These are phyloP conservation scores for Diaprepes abbreviatus DNA, from an alignment of 2,888 invertebrate species.

Conservation along the genomic window DNA sequence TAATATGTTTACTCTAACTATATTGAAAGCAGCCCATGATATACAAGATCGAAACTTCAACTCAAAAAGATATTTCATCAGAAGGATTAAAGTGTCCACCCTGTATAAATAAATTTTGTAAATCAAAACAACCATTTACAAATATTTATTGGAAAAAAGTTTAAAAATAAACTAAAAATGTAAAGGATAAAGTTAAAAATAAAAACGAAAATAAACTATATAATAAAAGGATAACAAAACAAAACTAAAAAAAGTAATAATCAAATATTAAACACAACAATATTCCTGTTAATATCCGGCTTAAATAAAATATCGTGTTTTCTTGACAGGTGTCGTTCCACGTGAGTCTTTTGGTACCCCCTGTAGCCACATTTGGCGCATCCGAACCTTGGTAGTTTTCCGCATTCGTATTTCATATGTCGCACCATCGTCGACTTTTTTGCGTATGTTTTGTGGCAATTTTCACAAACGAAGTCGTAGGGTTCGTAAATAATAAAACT, in stretches of 20 bases:
- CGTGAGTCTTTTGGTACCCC: constrained; percentile 61
- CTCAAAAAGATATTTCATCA: too few species aligned
- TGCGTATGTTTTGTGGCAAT: constrained; percentile 55
- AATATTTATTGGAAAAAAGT: neutral
- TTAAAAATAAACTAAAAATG: constrained; percentile 27
- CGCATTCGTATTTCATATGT: constrained; percentile 62
- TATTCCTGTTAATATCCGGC: constrained; percentile 54
- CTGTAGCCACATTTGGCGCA: constrained; percentile 60
- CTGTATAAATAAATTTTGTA: too few species aligned
- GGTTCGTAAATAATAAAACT: constrained; percentile 52
- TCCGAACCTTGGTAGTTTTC: constrained; percentile 60
- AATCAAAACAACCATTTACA: too few species aligned
- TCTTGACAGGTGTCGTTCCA: constrained; percentile 59
- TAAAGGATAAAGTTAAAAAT: constrained; percentile 11
- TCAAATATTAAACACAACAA: constrained; percentile 52
- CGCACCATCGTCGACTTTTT: constrained; percentile 56
- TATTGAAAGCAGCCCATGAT: constrained; percentile 1
- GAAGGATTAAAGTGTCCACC: too few species aligned
- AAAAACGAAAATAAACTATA: constrained; percentile 10
- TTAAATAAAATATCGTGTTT: constrained; percentile 59
- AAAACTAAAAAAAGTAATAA: constrained; percentile 15
- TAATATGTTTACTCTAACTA: neutral
- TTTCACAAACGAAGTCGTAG: constrained; percentile 54
- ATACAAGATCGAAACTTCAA: too few species aligned
- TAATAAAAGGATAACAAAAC: constrained; percentile 21